phyloP scores from a whole-genome alignment of 2,113 vertebrate species.

The Sinocyclocheilus maitianheensis region DNA sequence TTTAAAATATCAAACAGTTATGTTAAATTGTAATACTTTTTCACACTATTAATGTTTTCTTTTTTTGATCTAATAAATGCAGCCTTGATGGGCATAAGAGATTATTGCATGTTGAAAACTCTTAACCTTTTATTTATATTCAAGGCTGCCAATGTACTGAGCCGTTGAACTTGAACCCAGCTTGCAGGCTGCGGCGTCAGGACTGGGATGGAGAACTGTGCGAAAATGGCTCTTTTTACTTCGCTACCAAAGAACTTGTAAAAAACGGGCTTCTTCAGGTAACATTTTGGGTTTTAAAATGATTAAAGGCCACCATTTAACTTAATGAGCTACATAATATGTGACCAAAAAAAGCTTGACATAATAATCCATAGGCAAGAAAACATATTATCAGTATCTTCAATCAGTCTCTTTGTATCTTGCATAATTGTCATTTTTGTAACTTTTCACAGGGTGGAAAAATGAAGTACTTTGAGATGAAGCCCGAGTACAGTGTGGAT shows the following conservation, averaged over 20 bases:
- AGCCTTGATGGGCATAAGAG: neutral
- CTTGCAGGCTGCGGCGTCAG: slow-evolving; percentile 83
- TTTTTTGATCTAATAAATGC: neutral
- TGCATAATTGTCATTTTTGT: neutral
- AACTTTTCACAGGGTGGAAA: slow-evolving; percentile 82
- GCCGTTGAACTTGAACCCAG: slow-evolving; percentile 83
- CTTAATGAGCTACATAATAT: neutral
- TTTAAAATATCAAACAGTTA: neutral
- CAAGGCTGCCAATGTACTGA: slow-evolving; percentile 60
- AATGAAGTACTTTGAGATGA: slow-evolving; percentile 91
- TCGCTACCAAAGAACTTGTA: slow-evolving; percentile 81
- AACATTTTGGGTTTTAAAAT: neutral
- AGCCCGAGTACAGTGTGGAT: slow-evolving; percentile 89
- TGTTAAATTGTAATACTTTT: neutral
- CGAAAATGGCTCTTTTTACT: slow-evolving; percentile 96
- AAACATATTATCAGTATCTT: neutral
- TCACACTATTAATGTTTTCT: neutral
- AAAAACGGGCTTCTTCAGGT: slow-evolving; percentile 82
- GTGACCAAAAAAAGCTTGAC: neutral
- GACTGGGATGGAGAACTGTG: slow-evolving; percentile 94
- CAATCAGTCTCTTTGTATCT: neutral
- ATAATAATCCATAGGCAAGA: neutral
- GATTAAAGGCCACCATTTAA: neutral
- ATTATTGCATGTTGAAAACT: neutral
- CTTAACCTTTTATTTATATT: neutral